These are phyloP conservation scores for Zaprionus obscuricornis DNA, from an alignment of 2,888 invertebrate genomes.

Conservation along the genomic window DNA sequence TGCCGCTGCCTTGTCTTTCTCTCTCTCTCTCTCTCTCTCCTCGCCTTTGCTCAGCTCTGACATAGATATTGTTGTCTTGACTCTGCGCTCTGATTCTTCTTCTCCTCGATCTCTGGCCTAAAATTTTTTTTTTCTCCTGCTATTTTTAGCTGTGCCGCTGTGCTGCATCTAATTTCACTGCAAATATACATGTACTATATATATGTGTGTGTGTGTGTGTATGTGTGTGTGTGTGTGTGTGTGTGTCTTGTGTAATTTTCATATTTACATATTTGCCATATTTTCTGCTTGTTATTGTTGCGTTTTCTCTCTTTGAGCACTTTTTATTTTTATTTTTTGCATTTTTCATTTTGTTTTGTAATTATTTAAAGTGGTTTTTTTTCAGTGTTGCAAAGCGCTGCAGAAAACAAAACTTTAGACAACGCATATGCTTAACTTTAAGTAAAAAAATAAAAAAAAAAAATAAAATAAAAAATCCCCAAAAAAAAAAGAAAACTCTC, in stretches of 20 bases:
- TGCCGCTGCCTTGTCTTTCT: no score
- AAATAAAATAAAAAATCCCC: no score
- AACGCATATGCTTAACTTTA: no score
- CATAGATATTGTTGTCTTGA: conserved; percentile 74
- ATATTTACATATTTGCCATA: conserved; percentile 58
- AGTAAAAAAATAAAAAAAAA: no score
- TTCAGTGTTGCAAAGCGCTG: conserved; percentile 28
- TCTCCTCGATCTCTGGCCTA: conserved; percentile 45
- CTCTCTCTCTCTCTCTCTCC: no score
- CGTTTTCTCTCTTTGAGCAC: conserved; percentile 31
- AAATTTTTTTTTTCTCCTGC: conserved; percentile 39
- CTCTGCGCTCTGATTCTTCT: conserved; percentile 11
- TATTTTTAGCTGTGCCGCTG: conserved; percentile 16
- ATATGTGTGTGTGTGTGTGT: conserved; percentile 16
- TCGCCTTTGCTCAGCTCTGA: no score
- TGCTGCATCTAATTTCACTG: conserved; percentile 56
- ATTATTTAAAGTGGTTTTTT: conserved; percentile 71
- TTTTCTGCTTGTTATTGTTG: conserved; percentile 20
- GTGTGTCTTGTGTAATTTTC: conserved; percentile 37
- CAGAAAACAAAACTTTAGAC: no score
- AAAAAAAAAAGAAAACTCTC: no score
- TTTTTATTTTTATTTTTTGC: conserved; percentile 17
- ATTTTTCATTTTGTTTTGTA: conserved; percentile 57
- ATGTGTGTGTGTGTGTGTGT: conserved; percentile 24
- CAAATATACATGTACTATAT: no score